These are phyloP conservation scores for Pygoscelis adeliae DNA, from an alignment of 2,113 vertebrate species.

Conservation along the genomic window DNA sequence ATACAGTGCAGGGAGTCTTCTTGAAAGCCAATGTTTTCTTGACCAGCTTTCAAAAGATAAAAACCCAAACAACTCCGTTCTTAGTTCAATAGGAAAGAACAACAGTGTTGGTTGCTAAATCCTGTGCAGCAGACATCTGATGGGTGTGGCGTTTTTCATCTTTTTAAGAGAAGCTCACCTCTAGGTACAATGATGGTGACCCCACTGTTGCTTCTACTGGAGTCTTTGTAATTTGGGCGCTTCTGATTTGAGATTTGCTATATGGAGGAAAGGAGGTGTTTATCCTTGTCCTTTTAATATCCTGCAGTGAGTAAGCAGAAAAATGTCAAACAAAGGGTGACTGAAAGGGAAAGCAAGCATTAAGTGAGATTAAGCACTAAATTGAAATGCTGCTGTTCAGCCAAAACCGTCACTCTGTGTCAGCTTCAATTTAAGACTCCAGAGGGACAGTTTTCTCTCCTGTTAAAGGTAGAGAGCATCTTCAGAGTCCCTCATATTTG, in stretches of 20 bases:
- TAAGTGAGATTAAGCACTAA: slow-evolving; percentile 25
- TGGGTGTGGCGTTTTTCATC: background rate
- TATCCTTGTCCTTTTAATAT: slow-evolving; percentile 4
- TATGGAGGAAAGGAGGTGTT: background rate
- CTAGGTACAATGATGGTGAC: background rate
- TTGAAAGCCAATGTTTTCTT: background rate
- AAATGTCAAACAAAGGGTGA: slow-evolving; percentile 25
- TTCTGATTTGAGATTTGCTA: background rate
- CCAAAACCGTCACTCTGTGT: background rate
- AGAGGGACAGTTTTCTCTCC: background rate
- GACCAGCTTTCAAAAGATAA: background rate
- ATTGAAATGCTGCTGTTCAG: slow-evolving; percentile 9
- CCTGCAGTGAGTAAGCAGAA: slow-evolving; percentile 43
- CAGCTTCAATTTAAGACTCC: background rate
- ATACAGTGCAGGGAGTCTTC: background rate
- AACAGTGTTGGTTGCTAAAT: accelerated
- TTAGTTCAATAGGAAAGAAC: background rate
- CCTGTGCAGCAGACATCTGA: background rate
- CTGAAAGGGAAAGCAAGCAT: slow-evolving; percentile 41
- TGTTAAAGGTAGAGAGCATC: background rate
- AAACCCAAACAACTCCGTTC: background rate
- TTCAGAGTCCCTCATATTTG: background rate
- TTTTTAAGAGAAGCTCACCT: background rate
- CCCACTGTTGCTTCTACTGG: background rate
- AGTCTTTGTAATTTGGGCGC: background rate